phyloP scores from a whole-genome alignment of 2,113 vertebrate species.

The Puffinus mauretanicus region DNA sequence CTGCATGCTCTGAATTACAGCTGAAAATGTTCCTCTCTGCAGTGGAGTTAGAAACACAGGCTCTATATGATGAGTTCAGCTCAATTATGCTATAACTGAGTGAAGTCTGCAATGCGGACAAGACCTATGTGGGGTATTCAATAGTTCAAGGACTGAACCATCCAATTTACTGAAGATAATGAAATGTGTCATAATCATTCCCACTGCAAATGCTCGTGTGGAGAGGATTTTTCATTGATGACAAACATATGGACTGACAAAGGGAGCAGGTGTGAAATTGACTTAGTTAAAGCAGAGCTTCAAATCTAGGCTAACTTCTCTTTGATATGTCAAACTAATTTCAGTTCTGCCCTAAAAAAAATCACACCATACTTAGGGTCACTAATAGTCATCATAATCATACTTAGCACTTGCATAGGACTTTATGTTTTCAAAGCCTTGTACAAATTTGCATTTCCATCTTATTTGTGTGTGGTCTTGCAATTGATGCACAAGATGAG shows the following conservation, averaged over 20 bases:
- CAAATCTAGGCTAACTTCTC: conserved; percentile 1
- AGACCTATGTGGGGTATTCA: conserved; percentile 35
- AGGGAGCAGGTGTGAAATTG: conserved; percentile 68
- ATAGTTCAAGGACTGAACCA: conserved; percentile 53
- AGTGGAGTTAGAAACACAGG: background rate
- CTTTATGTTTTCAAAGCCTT: background rate
- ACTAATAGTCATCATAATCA: background rate
- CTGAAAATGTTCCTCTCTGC: background rate
- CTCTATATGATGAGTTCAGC: conserved; percentile 13
- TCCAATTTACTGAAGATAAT: conserved; percentile 63
- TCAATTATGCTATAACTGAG: conserved; percentile 37
- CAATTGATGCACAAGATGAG: background rate
- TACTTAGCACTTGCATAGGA: background rate
- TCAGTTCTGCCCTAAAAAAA: background rate
- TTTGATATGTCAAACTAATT: conserved; percentile 20
- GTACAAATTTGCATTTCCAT: background rate
- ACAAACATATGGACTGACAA: conserved; percentile 64
- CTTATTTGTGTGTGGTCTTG: background rate
- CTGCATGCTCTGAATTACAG: background rate
- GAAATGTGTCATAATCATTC: conserved; percentile 66
- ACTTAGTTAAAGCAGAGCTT: conserved; percentile 41
- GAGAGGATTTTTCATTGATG: conserved; percentile 62
- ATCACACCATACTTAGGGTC: background rate
- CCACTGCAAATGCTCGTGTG: conserved; percentile 33
- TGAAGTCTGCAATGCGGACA: conserved; percentile 9